Percentiles rank a stretch among this genome's conserved stretches.
These are phyloP conservation scores for Hemibagrus wyckioides DNA, from an alignment of 2,113 vertebrate species.

Conservation along the genomic window DNA sequence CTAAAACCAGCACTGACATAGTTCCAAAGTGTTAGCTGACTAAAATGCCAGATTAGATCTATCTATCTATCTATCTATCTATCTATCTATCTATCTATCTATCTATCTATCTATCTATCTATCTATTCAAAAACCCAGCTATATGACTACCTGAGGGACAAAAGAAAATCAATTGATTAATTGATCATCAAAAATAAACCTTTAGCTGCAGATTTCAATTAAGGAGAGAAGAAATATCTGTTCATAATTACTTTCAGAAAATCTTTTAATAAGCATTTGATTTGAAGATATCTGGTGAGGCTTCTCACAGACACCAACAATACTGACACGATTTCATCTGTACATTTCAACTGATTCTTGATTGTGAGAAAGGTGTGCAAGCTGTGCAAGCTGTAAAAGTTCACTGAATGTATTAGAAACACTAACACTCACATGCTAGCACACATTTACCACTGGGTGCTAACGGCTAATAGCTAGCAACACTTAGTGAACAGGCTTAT, in stretches of 20 bases:
- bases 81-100: no score
- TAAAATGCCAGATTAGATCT: neutral
- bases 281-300: neutral
- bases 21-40: neutral
- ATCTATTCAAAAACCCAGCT: neutral
- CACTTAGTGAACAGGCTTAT: constrained; percentile 27
- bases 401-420: neutral
- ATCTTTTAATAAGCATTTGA: neutral
- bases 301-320: neutral
- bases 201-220: neutral
- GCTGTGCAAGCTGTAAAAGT: neutral
- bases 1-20: neutral
- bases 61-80: no score
- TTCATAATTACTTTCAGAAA: neutral
- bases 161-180: neutral
- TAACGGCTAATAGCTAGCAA: constrained; percentile 31
- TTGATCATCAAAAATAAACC: neutral
- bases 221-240: neutral
- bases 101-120: no score
- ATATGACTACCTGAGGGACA: no score
- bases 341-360: neutral
- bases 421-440: neutral
- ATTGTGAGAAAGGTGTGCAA: neutral
- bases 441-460: neutral
- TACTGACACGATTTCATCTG: neutral